Evolutionary conservation across 2,888 invertebrate species (phyloP).

Genomic region (Drosophila nr. fundita): DNA sequence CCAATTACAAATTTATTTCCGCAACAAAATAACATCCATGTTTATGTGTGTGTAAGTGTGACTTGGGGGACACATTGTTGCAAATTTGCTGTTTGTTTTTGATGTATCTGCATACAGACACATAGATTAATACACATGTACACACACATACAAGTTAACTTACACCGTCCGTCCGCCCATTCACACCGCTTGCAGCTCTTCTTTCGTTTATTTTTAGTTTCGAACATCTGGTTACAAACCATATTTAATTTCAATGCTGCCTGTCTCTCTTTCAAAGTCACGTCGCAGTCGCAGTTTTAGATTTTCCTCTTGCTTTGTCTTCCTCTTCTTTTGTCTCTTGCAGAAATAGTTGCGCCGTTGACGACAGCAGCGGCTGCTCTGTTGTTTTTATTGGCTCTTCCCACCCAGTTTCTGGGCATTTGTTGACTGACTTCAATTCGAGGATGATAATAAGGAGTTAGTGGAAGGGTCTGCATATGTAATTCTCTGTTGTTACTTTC

Average conservation of each 20-base stretch:
- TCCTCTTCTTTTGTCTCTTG: conserved; percentile 48
- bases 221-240: conserved; percentile 67
- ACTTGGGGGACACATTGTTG: conserved; percentile 25
- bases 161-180: conserved; percentile 1
- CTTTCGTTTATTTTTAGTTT: conserved; percentile 70
- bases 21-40: conserved; percentile 27
- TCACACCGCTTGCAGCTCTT: conserved; percentile 7
- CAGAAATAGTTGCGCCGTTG: conserved; percentile 52
- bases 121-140: background rate
- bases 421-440: conserved; percentile 16
- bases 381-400: conserved; percentile 21
- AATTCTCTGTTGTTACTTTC: conserved; percentile 10
- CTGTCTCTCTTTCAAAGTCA: conserved; percentile 13
- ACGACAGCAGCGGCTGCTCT: conserved; percentile 5
- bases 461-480: background rate
- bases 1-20: conserved; percentile 37
- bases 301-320: conserved; percentile 17
- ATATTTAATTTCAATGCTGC: conserved; percentile 67
- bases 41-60: background rate
- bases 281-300: conserved; percentile 7
- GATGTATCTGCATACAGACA: background rate
- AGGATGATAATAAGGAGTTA: background rate
- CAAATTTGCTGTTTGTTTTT: conserved; percentile 17
- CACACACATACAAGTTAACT: conserved; percentile 1
- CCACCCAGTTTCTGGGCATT: conserved; percentile 16